These are phyloP conservation scores for Anneissia japonica DNA, from an alignment of 35 echinoderm and acorn worm genomes.

Conservation along the genomic window DNA sequence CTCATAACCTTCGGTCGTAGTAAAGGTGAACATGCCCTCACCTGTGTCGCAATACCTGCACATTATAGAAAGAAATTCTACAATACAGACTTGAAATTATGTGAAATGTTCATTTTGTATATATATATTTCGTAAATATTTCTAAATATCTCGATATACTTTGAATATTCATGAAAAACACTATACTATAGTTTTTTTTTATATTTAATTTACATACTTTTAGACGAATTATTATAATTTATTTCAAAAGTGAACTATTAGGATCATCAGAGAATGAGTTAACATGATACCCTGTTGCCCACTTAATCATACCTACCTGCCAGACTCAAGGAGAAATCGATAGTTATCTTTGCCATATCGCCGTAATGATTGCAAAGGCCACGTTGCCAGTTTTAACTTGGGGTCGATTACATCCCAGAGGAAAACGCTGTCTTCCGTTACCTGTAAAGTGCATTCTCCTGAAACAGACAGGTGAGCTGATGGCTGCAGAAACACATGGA, in stretches of 20 bases:
- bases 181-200: too few relatives aligned
- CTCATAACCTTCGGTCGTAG: constrained; percentile 13
- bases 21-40: constrained; percentile 22
- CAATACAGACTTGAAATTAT: too few relatives aligned
- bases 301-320: too few relatives aligned
- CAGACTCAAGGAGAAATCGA: constrained; percentile 19
- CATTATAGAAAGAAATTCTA: neutral
- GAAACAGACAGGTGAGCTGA: constrained; percentile 16
- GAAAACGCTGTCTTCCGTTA: constrained; percentile 15
- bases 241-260: too few relatives aligned
- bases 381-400: constrained; percentile 21
- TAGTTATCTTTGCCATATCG: constrained; percentile 29
- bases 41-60: constrained; percentile 21
- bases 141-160: too few relatives aligned
- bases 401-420: constrained; percentile 27
- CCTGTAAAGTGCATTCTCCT: constrained; percentile 36
- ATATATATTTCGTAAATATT: too few relatives aligned
- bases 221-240: too few relatives aligned
- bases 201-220: too few relatives aligned
- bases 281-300: too few relatives aligned
- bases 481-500: constrained; percentile 16
- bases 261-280: too few relatives aligned
- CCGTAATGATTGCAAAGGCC: constrained; percentile 22
- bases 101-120: too few relatives aligned
- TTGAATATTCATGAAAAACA: too few relatives aligned